Percentiles rank a stretch among this genome's conserved stretches.
These are phyloP conservation scores for Melinaea menophilus DNA, from an alignment of 2,888 invertebrate species.

Conservation along the genomic window DNA sequence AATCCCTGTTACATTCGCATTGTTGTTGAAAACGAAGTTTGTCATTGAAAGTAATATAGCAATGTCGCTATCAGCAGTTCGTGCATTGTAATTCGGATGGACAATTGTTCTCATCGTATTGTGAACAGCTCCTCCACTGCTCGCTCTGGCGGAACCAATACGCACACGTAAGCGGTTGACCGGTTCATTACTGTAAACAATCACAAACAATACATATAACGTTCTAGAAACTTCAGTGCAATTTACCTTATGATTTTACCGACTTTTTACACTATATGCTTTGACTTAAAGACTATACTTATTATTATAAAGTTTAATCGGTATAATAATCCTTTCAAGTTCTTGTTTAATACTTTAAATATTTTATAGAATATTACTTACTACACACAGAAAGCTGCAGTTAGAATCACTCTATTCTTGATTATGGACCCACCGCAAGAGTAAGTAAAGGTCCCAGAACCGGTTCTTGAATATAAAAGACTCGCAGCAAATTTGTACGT, in stretches of 20 bases:
- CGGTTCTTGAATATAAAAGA: conserved; percentile 1
- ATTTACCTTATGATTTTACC: too few species aligned
- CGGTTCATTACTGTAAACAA: neutral
- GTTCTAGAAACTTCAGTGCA: neutral
- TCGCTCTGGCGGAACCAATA: conserved; percentile 44
- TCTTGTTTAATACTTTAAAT: neutral
- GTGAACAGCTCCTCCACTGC: conserved; percentile 45
- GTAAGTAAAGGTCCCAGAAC: neutral
- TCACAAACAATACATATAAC: neutral
- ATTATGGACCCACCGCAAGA: neutral
- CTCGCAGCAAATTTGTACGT: conserved; percentile 1
- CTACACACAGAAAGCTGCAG: conserved; percentile 13
- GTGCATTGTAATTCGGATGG: conserved; percentile 47
- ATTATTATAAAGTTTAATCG: too few species aligned
- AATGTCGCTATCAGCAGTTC: conserved; percentile 46
- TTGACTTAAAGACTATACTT: too few species aligned
- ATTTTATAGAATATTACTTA: neutral
- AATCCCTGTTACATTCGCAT: conserved; percentile 45
- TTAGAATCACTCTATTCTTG: conserved; percentile 16
- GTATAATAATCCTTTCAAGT: too few species aligned
- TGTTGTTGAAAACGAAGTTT: conserved; percentile 36
- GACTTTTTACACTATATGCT: too few species aligned
- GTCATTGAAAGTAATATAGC: conserved; percentile 52
- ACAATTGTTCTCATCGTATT: conserved; percentile 31
- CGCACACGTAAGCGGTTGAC: conserved; percentile 41